phyloP scores from a whole-genome alignment of 2,888 invertebrate genomes.

The Himalopsyche tibetana region DNA sequence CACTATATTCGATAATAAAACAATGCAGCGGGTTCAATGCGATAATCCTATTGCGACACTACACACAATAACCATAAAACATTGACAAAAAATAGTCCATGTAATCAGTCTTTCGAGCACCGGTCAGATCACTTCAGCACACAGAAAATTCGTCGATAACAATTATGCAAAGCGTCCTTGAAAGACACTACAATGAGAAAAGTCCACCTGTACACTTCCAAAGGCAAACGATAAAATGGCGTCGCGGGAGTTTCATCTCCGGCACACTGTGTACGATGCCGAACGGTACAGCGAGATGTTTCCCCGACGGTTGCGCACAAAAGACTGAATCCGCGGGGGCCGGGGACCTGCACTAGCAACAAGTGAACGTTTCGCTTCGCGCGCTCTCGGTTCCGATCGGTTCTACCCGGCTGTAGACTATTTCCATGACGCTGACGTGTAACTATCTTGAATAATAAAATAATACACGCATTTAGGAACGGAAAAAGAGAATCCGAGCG shows the following conservation, averaged over 20 bases:
- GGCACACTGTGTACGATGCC: conserved; percentile 69
- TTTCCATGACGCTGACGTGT: conserved; percentile 58
- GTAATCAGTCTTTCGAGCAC: conserved; percentile 47
- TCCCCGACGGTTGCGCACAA: conserved; percentile 74
- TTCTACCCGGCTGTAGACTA: conserved; percentile 54
- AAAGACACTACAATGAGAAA: conserved; percentile 67
- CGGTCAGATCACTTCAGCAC: conserved; percentile 36
- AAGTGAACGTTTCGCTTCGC: conserved; percentile 62
- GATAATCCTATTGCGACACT: conserved; percentile 44
- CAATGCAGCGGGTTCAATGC: conserved; percentile 42
- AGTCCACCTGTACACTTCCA: conserved; percentile 59
- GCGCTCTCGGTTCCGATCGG: conserved; percentile 53
- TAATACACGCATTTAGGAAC: conserved; percentile 57
- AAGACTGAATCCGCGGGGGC: conserved; percentile 75
- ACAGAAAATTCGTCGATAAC: conserved; percentile 51
- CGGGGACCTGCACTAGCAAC: conserved; percentile 68
- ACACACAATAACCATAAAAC: conserved; percentile 40
- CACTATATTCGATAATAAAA: conserved; percentile 36
- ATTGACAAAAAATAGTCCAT: conserved; percentile 27
- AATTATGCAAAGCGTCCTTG: conserved; percentile 69
- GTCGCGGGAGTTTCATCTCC: conserved; percentile 67
- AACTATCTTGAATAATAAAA: conserved; percentile 59
- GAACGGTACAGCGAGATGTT: conserved; percentile 70
- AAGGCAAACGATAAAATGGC: conserved; percentile 62
- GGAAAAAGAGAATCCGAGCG: conserved; percentile 52